phyloP scores from a whole-genome alignment of 2,113 vertebrate genomes.

The Capreolus pygargus region DNA sequence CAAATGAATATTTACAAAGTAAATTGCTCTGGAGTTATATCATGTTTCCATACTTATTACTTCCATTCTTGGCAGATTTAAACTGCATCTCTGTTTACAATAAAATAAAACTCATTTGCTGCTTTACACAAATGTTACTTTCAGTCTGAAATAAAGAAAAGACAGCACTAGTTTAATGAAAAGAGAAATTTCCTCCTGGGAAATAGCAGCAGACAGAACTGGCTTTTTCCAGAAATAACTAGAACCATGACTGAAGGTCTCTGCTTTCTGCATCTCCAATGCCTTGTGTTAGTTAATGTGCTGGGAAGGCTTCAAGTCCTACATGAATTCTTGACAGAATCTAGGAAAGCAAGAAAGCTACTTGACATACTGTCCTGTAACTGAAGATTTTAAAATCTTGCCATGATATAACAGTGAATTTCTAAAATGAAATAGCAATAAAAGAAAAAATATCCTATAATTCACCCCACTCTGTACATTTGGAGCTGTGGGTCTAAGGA shows the following conservation, averaged over 20 bases:
- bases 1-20: conserved; percentile 64
- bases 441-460: not conserved
- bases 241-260: not conserved
- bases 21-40: conserved; percentile 34
- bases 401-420: conserved; percentile 8
- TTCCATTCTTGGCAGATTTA: conserved; percentile 59
- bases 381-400: conserved; percentile 32
- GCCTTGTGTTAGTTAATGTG: conserved; percentile 30
- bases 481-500: not conserved
- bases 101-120: conserved; percentile 72
- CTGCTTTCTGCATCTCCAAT: not conserved
- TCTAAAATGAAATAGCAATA: conserved; percentile 17
- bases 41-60: conserved; percentile 66
- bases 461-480: not conserved
- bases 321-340: conserved; percentile 57
- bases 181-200: conserved; percentile 59
- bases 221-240: not conserved
- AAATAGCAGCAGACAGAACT: conserved; percentile 50
- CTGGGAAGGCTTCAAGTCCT: conserved; percentile 11
- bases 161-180: conserved; percentile 48
- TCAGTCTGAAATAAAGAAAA: conserved; percentile 64
- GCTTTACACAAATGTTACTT: conserved; percentile 69
- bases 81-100: conserved; percentile 69
- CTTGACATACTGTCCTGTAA: not conserved
- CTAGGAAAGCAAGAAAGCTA: not conserved